A percentile compares a stretch with the other conserved stretches of the same genome.
Conservation (phyloP, 2,797 vertebrate genomes). For the Phrynocephalus guinanensis region DNA sequence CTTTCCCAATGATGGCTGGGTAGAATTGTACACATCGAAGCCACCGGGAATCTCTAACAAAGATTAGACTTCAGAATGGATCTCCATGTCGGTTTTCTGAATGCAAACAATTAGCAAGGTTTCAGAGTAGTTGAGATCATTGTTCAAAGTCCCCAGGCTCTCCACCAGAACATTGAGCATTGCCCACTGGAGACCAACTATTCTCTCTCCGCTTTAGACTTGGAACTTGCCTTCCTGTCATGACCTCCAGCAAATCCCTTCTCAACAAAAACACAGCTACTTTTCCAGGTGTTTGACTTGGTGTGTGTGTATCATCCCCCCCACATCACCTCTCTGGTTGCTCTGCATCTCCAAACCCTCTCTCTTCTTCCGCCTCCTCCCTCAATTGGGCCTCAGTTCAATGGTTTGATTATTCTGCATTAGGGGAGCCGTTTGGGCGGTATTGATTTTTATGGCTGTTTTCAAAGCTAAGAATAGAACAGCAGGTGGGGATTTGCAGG, state of each 20-base stretch:
- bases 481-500: constrained; percentile 23
- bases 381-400: constrained; percentile 20
- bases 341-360: constrained; percentile 5
- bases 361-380: constrained; percentile 1
- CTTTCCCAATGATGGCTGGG: no score
- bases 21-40: no score
- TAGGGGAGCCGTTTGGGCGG: constrained; percentile 37
- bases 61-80: no score
- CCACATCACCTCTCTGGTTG: background rate
- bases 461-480: constrained; percentile 38
- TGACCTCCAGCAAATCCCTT: background rate
- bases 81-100: no score
- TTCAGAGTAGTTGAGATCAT: no score
- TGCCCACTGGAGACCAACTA: no score
- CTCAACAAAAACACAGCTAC: background rate
- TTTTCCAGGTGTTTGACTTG: background rate
- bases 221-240: background rate
- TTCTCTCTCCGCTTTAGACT: background rate
- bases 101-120: no score
- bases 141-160: no score
- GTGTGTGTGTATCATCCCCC: background rate
- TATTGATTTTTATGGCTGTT: constrained; percentile 44
- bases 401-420: constrained; percentile 41
- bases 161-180: no score
- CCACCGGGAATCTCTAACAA: no score